Percentiles rank a stretch among this genome's conserved stretches.
Conservation (phyloP, 2,113 vertebrate genomes). For the Brachypodius melanocephalos region DNA sequence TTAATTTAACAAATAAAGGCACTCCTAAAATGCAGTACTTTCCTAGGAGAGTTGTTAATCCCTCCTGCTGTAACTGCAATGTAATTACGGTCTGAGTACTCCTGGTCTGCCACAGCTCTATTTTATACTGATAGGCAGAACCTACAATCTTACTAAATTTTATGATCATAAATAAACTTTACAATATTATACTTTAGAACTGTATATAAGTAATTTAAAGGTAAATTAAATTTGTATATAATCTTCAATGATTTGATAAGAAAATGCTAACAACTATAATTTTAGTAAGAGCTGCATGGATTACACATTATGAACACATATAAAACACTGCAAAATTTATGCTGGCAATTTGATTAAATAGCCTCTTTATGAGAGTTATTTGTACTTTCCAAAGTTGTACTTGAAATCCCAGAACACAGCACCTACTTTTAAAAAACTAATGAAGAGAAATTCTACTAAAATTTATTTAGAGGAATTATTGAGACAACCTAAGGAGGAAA, state of each 20-base stretch:
- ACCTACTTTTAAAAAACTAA: not conserved
- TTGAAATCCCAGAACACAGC: not conserved
- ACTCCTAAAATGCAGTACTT: not conserved
- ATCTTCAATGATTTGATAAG: not conserved
- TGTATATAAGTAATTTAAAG: not conserved
- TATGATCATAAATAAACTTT: not conserved
- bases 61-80: conserved; percentile 22
- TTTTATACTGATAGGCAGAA: not conserved
- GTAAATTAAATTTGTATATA: not conserved
- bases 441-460: not conserved
- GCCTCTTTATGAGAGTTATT: not conserved
- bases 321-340: not conserved
- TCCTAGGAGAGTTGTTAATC: not conserved
- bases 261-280: not conserved
- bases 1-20: conserved; percentile 37
- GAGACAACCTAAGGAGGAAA: not conserved
- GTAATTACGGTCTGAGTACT: not conserved
- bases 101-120: not conserved
- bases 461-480: not conserved
- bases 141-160: not conserved
- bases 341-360: not conserved
- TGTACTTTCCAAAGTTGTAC: not conserved
- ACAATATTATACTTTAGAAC: not conserved
- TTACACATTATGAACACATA: not conserved
- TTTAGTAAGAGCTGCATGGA: not conserved